Base-by-base conservation (phyloP, 2,113 vertebrate genomes). In the Tinamus guttatus region DNA sequence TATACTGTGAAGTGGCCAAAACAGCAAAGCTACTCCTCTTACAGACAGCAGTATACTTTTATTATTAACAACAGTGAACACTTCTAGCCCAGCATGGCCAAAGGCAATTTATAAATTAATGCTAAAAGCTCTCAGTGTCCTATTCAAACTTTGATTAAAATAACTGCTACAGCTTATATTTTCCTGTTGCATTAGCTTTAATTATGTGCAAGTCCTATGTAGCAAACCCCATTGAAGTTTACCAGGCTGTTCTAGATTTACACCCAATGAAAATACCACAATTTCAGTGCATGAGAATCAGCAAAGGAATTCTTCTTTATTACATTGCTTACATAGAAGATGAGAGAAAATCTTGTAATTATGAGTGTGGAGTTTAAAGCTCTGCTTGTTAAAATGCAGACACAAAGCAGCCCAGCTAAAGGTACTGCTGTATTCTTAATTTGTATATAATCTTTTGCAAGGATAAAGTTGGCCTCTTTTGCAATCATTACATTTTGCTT, bases 91-190 rank as follows among this genome's bases (percentile, higher is more conserved):
- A 60, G 38, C 27, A 40, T 1, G 58, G 64, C 71, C 47, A 81
- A 86, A 18, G 64, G 71, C 74, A 78, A 80, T 64, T 84, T 76
- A 78, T 71, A 95, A 86, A 93, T 88, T 74, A 95, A 77, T n/a
- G 19, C 71, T 74, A 63, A 30, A 85, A 95, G 75, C 30, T 20
- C 13, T 36, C 81, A 65, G 27, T 14, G 36, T 22, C 63, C 91
- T 45, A 18, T 24, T 70, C 32, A 85, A 41, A 24, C 13, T 62
- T 62, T 87, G 60, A 91, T 86, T 81, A 78, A 91, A 94, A 4
- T n/a, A 90, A 68, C 60, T 63, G 30, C 78, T 70, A 56, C 2
- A 5, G 68, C 62, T 94, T 47, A 11, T 74, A 56, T 60, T 77
- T 77, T 87, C 74, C 60, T 92, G 51, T 81, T 51, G 51, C 21